phyloP scores from a whole-genome alignment of 2,113 vertebrate species.

The Sialia sialis region DNA sequence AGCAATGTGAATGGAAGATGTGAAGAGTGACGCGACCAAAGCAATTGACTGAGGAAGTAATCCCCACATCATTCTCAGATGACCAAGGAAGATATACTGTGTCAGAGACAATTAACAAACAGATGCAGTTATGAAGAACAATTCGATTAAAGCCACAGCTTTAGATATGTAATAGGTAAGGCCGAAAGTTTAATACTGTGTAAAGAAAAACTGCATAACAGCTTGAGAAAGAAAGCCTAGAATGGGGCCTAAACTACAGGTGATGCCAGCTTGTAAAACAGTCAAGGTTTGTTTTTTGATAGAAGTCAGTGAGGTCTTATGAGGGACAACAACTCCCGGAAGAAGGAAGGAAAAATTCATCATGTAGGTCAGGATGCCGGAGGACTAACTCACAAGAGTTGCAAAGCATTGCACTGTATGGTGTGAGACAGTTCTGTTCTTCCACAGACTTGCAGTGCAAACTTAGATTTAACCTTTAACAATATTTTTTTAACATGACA shows the following conservation, averaged over 20 bases:
- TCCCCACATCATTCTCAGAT: neutral
- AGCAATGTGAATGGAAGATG: neutral
- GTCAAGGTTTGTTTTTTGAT: neutral
- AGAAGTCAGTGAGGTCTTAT: neutral
- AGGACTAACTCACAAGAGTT: neutral
- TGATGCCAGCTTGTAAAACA: neutral
- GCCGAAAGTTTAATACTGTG: neutral
- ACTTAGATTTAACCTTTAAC: neutral
- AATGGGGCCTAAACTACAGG: neutral
- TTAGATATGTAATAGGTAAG: neutral
- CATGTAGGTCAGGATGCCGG: neutral
- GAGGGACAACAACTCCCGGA: neutral
- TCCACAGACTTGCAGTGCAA: neutral
- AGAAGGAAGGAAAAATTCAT: neutral
- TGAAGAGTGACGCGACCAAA: neutral
- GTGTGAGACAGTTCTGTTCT: neutral
- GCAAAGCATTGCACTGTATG: neutral
- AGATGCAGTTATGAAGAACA: neutral
- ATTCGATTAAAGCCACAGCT: neutral
- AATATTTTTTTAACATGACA: neutral
- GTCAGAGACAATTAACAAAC: neutral
- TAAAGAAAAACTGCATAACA: neutral
- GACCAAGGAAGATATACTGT: neutral
- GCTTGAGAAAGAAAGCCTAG: neutral
- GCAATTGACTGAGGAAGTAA: neutral